Conservation (phyloP, 2,888 invertebrate genomes). For the Pandemis corylana region DNA sequence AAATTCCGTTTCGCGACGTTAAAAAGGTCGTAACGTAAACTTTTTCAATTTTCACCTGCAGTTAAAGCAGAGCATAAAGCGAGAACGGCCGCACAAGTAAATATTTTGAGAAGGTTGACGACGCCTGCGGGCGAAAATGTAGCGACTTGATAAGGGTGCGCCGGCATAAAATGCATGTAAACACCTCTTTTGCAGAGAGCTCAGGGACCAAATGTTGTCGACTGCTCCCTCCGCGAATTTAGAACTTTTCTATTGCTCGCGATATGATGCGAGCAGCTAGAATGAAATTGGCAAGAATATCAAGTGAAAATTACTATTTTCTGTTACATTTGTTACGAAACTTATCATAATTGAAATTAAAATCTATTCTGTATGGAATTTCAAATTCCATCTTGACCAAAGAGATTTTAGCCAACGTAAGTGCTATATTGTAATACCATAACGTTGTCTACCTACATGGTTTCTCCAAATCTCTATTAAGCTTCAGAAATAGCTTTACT, state of each 20-base stretch:
- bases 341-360: constrained; percentile 11
- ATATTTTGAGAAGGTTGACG: constrained; percentile 77
- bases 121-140: constrained; percentile 72
- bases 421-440: not conserved
- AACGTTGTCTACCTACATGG: not conserved
- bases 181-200: constrained; percentile 71
- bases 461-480: not conserved
- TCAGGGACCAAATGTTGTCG: constrained; percentile 66
- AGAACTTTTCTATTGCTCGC: constrained; percentile 49
- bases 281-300: constrained; percentile 36
- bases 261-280: constrained; percentile 27
- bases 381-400: not conserved
- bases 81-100: constrained; percentile 67
- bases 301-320: constrained; percentile 23
- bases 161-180: constrained; percentile 78
- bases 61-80: constrained; percentile 76
- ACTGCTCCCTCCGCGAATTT: constrained; percentile 64
- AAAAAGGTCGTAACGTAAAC: constrained; percentile 79
- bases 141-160: constrained; percentile 74
- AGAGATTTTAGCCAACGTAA: not conserved
- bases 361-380: constrained; percentile 3
- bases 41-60: constrained; percentile 84
- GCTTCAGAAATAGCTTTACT: not conserved
- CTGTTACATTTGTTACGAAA: not conserved
- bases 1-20: constrained; percentile 69